Evolutionary conservation across 2,888 invertebrate species (phyloP).

Genomic region (Trachelus tabidus): DNA sequence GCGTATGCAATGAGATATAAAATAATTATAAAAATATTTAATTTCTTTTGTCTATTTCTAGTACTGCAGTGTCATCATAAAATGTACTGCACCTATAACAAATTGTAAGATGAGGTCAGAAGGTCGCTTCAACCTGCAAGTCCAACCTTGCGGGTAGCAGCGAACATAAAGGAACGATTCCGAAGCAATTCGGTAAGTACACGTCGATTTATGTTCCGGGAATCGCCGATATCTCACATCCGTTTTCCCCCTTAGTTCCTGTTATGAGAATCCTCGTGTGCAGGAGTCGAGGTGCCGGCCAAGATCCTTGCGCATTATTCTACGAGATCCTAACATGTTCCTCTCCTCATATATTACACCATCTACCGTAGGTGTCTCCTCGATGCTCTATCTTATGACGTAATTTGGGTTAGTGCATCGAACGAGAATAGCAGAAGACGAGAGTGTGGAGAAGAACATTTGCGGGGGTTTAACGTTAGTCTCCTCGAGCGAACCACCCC

Average conservation of each 20-base stretch:
- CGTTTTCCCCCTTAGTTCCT: constrained; percentile 28
- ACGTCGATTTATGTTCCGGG: constrained; percentile 60
- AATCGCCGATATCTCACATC: constrained; percentile 57
- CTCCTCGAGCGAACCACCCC: not conserved
- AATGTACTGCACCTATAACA: not conserved
- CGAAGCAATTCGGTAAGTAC: constrained; percentile 64
- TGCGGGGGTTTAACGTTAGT: not conserved
- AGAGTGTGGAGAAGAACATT: not conserved
- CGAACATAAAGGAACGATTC: constrained; percentile 58
- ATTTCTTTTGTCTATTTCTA: not conserved
- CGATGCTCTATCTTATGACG: constrained; percentile 48
- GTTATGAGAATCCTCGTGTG: not conserved
- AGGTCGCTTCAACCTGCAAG: not conserved
- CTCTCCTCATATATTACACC: constrained; percentile 45
- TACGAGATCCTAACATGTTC: constrained; percentile 30
- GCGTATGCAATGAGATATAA: not conserved
- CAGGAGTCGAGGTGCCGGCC: constrained; percentile 25
- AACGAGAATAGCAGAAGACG: constrained; percentile 27
- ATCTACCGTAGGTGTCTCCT: constrained; percentile 38
- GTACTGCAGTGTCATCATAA: not conserved
- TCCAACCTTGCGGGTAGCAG: constrained; percentile 33
- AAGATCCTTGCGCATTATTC: constrained; percentile 48
- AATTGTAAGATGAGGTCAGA: not conserved
- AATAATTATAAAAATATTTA: not conserved
- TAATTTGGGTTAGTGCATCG: constrained; percentile 39